A percentile compares a stretch with the other conserved stretches of the same genome.
phyloP scores from a whole-genome alignment of 2,113 vertebrate species.

The Polypterus bichir region DNA sequence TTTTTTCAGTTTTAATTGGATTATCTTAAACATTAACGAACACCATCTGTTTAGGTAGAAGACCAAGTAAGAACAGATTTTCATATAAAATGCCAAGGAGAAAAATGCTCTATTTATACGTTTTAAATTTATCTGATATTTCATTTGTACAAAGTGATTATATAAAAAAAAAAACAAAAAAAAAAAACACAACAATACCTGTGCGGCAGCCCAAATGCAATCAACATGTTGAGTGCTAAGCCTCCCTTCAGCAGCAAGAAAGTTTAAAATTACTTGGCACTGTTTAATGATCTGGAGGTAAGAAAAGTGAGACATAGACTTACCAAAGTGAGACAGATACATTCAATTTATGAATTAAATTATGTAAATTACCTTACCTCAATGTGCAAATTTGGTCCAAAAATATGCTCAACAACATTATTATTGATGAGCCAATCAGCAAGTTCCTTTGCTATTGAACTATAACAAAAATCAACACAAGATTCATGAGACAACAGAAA shows the following conservation, averaged over 20 bases:
- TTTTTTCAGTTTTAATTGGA: no score
- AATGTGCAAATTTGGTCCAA: slow-evolving; percentile 98
- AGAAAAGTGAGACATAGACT: slow-evolving; percentile 14
- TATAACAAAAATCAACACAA: slow-evolving; percentile 25
- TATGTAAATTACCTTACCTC: slow-evolving; percentile 60
- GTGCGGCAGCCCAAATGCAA: slow-evolving; percentile 97
- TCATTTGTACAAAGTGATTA: no score
- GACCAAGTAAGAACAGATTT: no score
- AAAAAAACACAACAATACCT: slow-evolving; percentile 49
- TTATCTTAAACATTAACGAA: no score
- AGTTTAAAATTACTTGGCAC: slow-evolving; percentile 98
- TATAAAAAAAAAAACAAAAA: background rate
- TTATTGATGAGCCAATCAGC: slow-evolving; percentile 97
- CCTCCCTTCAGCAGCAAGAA: slow-evolving; percentile 89
- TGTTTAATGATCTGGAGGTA: slow-evolving; percentile 92
- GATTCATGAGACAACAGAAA: no score
- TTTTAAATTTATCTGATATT: no score
- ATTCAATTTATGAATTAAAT: background rate
- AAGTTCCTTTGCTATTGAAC: slow-evolving; percentile 96
- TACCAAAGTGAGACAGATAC: background rate
- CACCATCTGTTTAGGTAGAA: no score
- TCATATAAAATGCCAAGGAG: no score
- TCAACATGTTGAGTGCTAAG: slow-evolving; percentile 95
- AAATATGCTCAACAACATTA: slow-evolving; percentile 96
- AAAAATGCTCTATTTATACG: no score